phyloP scores from a whole-genome alignment of 2,797 vertebrate species.

The Coracias cyanogaster region DNA sequence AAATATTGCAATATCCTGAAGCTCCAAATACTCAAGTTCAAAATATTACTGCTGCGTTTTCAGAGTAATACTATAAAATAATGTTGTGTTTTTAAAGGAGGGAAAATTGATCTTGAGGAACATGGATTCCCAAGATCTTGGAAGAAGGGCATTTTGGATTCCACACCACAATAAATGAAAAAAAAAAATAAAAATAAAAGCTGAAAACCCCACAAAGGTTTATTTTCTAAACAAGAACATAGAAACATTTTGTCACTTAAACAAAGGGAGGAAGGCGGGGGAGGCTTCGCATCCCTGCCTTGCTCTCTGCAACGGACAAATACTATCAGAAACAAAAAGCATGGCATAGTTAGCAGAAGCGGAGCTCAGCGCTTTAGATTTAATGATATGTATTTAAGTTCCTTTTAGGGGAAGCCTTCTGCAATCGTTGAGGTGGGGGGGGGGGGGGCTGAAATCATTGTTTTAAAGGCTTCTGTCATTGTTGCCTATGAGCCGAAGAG shows the following conservation, averaged over 20 bases:
- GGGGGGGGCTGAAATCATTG: not conserved
- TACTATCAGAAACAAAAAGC: slow-evolving; percentile 71
- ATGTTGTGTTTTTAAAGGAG: not conserved
- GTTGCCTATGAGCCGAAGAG: slow-evolving; percentile 38
- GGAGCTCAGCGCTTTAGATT: slow-evolving; percentile 35
- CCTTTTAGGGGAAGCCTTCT: slow-evolving; percentile 62
- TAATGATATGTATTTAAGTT: slow-evolving; percentile 66
- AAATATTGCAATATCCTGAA: slow-evolving; percentile 61
- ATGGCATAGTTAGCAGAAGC: slow-evolving; percentile 57
- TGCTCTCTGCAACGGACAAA: slow-evolving; percentile 68
- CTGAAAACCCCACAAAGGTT: slow-evolving; percentile 43
- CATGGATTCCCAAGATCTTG: slow-evolving; percentile 45
- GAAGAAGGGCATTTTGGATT: slow-evolving; percentile 32
- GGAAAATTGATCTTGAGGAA: slow-evolving; percentile 46
- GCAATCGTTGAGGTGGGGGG: not conserved
- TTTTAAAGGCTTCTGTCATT: slow-evolving; percentile 57
- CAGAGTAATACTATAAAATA: slow-evolving; percentile 25
- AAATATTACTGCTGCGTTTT: slow-evolving; percentile 45
- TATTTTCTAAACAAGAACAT: slow-evolving; percentile 69
- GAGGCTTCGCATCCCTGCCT: slow-evolving; percentile 55
- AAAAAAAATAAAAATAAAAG: not conserved
- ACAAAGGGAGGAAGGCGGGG: slow-evolving; percentile 70
- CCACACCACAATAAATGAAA: not conserved
- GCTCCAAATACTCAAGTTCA: slow-evolving; percentile 55
- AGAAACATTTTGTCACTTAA: slow-evolving; percentile 71